Evolutionary conservation across 2,888 invertebrate species (phyloP).

Genomic region (Lasius platythorax): DNA sequence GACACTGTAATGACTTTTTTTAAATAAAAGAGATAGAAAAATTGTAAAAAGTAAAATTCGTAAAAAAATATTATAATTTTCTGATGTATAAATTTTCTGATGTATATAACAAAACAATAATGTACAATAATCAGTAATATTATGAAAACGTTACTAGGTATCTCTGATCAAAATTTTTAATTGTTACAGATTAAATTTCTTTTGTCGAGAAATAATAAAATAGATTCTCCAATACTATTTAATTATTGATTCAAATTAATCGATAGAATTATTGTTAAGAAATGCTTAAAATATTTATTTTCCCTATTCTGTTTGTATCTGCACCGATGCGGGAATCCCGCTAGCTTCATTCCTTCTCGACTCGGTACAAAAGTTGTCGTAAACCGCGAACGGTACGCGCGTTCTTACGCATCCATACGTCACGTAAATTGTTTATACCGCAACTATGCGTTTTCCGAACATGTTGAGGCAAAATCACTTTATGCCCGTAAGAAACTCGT

Average conservation of each 20-base stretch:
- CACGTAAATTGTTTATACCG: conserved; percentile 17
- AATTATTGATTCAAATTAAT: neutral
- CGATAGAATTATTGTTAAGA: neutral
- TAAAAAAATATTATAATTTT: neutral
- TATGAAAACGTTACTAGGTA: neutral
- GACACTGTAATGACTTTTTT: neutral
- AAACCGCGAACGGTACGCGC: conserved; percentile 40
- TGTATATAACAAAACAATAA: no score
- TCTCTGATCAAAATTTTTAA: neutral
- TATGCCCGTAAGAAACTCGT: conserved; percentile 5
- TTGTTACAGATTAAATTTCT: neutral
- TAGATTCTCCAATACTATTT: neutral
- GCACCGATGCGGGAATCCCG: conserved; percentile 22
- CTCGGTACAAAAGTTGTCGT: conserved; percentile 12
- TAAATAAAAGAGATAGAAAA: neutral
- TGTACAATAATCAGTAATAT: no score
- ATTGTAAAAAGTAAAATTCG: neutral
- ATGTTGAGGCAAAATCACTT: conserved; percentile 6
- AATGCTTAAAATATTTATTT: neutral
- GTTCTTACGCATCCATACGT: conserved; percentile 23
- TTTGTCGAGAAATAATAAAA: neutral
- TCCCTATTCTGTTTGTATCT: neutral
- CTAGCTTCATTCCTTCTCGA: conserved; percentile 20
- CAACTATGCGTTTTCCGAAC: conserved; percentile 9
- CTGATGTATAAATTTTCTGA: no score